phyloP scores from a whole-genome alignment of 2,797 vertebrate genomes.

The Pelobates cultripes region DNA sequence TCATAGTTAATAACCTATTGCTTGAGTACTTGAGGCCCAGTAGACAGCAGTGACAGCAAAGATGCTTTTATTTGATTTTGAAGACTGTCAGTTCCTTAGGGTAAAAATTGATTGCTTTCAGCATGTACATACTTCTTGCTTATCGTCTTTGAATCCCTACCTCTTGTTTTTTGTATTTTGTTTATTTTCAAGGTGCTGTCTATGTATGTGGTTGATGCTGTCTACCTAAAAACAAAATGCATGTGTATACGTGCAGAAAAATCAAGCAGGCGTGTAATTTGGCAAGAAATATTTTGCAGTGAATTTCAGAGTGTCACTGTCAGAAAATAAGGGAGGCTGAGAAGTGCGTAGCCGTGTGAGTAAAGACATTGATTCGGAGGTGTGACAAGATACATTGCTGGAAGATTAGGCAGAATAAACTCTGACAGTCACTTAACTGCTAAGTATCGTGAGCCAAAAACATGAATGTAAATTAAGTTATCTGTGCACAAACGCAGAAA shows the following conservation, averaged over 20 bases:
- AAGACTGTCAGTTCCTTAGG: not conserved
- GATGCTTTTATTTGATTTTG: not conserved
- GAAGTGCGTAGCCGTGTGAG: slow-evolving; percentile 4
- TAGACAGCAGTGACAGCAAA: too few relatives aligned
- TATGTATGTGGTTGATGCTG: not conserved
- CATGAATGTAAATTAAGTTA: not conserved
- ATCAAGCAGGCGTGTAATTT: slow-evolving; percentile 13
- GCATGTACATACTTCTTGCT: not conserved
- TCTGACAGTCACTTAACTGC: slow-evolving; percentile 26
- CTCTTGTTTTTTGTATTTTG: not conserved
- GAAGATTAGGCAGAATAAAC: slow-evolving; percentile 15
- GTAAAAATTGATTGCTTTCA: too few relatives aligned
- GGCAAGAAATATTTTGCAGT: slow-evolving; percentile 11
- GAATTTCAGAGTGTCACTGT: slow-evolving; percentile 15
- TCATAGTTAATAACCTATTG: too few relatives aligned
- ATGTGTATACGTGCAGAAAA: slow-evolving; percentile 13
- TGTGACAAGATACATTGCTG: slow-evolving; percentile 1
- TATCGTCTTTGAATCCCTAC: not conserved
- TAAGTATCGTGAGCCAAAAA: slow-evolving; percentile 5
- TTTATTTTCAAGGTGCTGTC: not conserved
- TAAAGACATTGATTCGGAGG: slow-evolving; percentile 34
- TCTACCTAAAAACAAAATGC: not conserved
- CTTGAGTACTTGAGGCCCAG: too few relatives aligned
- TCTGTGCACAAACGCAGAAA: not conserved
- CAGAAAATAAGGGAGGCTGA: slow-evolving; percentile 15